Evolutionary conservation across 2,113 vertebrate genomes (phyloP).

Genomic region (Hippocampus zosterae): DNA sequence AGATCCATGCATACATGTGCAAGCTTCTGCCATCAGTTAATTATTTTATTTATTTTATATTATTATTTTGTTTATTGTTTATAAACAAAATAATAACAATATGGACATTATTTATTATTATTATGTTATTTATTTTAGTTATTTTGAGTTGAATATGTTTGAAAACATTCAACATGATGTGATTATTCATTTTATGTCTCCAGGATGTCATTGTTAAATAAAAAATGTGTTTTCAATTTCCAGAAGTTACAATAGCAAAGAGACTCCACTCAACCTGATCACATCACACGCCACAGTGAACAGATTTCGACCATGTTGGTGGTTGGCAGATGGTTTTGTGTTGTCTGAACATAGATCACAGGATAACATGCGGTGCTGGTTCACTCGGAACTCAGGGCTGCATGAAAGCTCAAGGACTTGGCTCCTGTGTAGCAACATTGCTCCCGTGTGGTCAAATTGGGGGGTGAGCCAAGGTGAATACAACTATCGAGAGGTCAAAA

Average conservation of each 20-base stretch:
- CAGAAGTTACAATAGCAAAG: constrained; percentile 9
- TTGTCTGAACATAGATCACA: constrained; percentile 43
- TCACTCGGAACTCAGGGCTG: not conserved
- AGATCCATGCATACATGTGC: not conserved
- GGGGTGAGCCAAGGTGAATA: not conserved
- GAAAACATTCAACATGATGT: not conserved
- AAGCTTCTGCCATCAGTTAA: not conserved
- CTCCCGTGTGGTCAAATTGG: constrained; percentile 50
- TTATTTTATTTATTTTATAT: no score
- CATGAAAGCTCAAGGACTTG: not conserved
- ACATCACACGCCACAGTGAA: not conserved
- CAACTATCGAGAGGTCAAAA: not conserved
- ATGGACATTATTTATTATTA: no score
- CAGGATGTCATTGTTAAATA: not conserved
- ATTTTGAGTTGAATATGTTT: not conserved
- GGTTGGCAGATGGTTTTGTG: constrained; percentile 32
- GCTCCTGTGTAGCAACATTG: constrained; percentile 41
- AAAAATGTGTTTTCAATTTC: not conserved
- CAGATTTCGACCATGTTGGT: constrained; percentile 3
- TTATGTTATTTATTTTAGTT: no score
- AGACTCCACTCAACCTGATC: constrained; percentile 7
- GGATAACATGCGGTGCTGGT: constrained; percentile 17
- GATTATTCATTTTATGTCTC: not conserved
- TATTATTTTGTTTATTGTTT: no score
- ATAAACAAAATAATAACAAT: no score